Conservation (phyloP, 92 coral and sea anemone species). For the Porites rus region DNA sequence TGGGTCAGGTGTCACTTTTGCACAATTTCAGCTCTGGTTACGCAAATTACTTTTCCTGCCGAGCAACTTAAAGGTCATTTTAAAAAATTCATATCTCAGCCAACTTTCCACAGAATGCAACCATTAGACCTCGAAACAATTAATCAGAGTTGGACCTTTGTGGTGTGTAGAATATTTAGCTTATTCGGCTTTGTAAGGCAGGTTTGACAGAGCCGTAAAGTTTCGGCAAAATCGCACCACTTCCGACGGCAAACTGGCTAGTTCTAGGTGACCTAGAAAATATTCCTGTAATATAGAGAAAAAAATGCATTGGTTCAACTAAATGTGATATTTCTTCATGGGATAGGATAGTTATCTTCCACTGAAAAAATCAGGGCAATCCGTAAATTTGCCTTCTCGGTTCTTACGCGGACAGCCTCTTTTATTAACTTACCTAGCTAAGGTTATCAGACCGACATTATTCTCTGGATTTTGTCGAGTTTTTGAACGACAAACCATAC, state of each 20-base stretch:
- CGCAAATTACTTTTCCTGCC: too few species aligned
- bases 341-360: background rate
- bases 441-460: slow-evolving; percentile 95
- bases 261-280: background rate
- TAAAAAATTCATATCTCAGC: too few species aligned
- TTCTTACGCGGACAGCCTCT: background rate
- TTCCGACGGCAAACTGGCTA: too few species aligned
- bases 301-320: background rate
- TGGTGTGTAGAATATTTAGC: slow-evolving; percentile 16
- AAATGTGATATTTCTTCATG: slow-evolving; percentile 22
- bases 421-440: slow-evolving; percentile 78
- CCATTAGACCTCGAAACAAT: background rate
- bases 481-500: slow-evolving; percentile 96
- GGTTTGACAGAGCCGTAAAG: too few species aligned
- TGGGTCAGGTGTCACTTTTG: too few species aligned
- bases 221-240: too few species aligned
- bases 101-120: too few species aligned
- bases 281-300: background rate
- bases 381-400: too few species aligned
- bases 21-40: too few species aligned
- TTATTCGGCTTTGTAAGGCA: too few species aligned
- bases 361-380: too few species aligned
- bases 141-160: background rate
- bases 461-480: slow-evolving; percentile 99
- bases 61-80: too few species aligned